Percentiles rank a stretch among this genome's conserved stretches.
These are phyloP conservation scores for Xanthostigma xanthostigma DNA, from an alignment of 2,888 invertebrate genomes.

Conservation along the genomic window DNA sequence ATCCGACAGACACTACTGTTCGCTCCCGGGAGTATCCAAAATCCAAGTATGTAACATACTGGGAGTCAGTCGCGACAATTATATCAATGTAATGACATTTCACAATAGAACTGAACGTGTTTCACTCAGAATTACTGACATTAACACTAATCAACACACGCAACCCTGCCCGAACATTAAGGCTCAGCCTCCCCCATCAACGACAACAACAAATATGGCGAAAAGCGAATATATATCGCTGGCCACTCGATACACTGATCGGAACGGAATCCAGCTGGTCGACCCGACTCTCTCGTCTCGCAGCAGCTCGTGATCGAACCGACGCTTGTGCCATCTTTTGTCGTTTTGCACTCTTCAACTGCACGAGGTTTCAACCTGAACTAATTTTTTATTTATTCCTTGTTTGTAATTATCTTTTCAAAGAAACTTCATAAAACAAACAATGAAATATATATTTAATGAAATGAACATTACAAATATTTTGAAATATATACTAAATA, in stretches of 20 bases:
- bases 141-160: slow-evolving; percentile 15
- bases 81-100: slow-evolving; percentile 5
- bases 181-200: slow-evolving; percentile 44
- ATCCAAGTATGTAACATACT: slow-evolving; percentile 1
- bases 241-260: slow-evolving; percentile 1
- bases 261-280: background rate
- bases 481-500: too few species aligned
- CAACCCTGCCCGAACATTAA: slow-evolving; percentile 17
- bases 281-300: background rate
- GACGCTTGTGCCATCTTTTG: slow-evolving; percentile 3
- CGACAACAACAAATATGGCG: slow-evolving; percentile 74
- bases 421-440: background rate
- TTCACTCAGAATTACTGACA: slow-evolving; percentile 10
- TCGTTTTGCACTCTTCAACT: background rate
- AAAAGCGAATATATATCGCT: slow-evolving; percentile 16
- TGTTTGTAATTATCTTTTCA: background rate
- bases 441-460: too few species aligned
- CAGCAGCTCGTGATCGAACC: background rate
- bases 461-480: too few species aligned
- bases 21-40: slow-evolving; percentile 3
- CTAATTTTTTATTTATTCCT: background rate
- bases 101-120: background rate
- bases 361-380: background rate
- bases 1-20: slow-evolving; percentile 11
- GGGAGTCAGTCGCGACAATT: background rate